Base-by-base conservation (phyloP, 2,888 invertebrate species). In the Chrysolina haemoptera region DNA sequence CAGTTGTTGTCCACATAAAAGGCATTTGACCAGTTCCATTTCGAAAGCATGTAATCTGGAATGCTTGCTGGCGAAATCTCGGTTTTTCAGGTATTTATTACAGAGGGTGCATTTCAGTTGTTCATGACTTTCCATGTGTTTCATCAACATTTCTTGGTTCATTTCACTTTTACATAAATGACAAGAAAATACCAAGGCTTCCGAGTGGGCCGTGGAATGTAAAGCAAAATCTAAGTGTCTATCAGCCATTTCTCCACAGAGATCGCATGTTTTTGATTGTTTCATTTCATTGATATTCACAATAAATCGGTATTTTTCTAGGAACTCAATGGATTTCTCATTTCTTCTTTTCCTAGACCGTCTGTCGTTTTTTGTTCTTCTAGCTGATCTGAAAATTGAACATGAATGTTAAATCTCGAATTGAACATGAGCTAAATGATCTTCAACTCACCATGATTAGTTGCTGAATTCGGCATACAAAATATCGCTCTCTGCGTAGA, bases 101-200 rank as follows among this genome's bases (percentile, higher is more conserved):
- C 85, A 85, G 11, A 68, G 16, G n/a, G 53, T 59, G 22, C 76
- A 76, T 16, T 68, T 64, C n/a, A 68, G 62, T 18, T 68, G 62
- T 16, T 68, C 55, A 20, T 71, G 73, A n/a, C 53, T 62, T 20
- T 82, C 76, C 50, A 83, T 79, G 73, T 86, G 86, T 40, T 80
- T 80, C 76, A 81, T 84, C 14, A 85, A 70, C 55, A 83, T 82
- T 68, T 50, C 72, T 77, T 35, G 62, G 46, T 12, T 22, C 22
- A 76, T 74, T 71, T 78, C 80, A 63, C 82, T 85, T 27, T 84
- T 82, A 71, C 86, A 86, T 70, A 85, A 79, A 76, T 85, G 85
- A 68, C 86, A 86, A 70, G 78, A 81, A 62, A 84, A 84, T 70
- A 82, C 81, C 18, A 79, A 74, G 64, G 85, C 84, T 20, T 79